Evolutionary conservation across 1,140 invertebrate genomes (phyloP), one percentile per base, ranked within the genome.

Genomic region (Trichonephila inaurata): DNA sequence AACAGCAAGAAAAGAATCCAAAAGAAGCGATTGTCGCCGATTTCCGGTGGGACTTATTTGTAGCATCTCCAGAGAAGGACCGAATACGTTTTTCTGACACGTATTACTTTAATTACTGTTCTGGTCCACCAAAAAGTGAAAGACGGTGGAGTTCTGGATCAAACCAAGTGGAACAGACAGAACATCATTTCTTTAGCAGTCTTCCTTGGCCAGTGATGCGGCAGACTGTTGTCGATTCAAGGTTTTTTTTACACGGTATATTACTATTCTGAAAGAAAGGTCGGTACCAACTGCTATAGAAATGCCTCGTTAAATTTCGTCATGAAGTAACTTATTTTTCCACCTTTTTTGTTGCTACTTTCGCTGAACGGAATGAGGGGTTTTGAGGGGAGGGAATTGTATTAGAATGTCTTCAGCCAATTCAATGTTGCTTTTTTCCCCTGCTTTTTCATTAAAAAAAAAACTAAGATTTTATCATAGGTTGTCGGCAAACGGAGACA

Each of bases 261-360:
- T 87, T 87, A 87, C 85, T 16, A 64, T 61, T 18, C 72, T 18
- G 85, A 77, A 40, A 87, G 60, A 87, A 86, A 86, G 60, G 60
- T 61, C 58, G 51, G 51, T 51, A 51, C 51, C 51, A 51, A 51
- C 51, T 87, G 85, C n/a, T 21, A 61, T 87, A 24, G 85, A 61
- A 62, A 87, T 87, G 85, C 85, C 85, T 87, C 85, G 85, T 87
- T 87, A 87, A n/a, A 87, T 87, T 87, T 87, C 44, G 85, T 87
- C 85, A 87, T 61, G 51, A 58, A 58, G 82, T 85, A 14, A 85
- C 82, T 85, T 85, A 85, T 85, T 85, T 85, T 85, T 60, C 44
- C 82, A 24, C 21, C 40, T 85, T 85, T 85, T 77, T 51, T 85
- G 51, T 19, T 51, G 82, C 44, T 44, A 60, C 44, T 85, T 51